A percentile compares a stretch with the other conserved stretches of the same genome.
Conservation (phyloP, 2,113 vertebrate genomes). For the Hepsetus odoe region DNA sequence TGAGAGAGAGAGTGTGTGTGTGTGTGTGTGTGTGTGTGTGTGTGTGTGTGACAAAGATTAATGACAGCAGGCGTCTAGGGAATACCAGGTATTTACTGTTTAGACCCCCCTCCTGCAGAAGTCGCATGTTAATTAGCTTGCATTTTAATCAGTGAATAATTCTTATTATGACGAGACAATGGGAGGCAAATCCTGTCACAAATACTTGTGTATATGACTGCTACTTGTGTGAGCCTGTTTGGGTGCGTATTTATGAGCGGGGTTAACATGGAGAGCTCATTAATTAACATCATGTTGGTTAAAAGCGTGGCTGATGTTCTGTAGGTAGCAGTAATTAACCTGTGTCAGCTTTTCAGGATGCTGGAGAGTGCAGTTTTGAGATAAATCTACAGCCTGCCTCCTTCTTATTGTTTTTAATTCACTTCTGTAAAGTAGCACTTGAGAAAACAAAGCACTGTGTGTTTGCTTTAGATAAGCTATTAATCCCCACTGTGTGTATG, state of each 20-base stretch:
- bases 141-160: constrained; percentile 37
- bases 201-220: constrained; percentile 25
- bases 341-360: constrained; percentile 61
- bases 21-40: constrained; percentile 4
- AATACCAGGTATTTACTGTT: background rate
- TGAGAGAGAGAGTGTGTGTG: too few species aligned
- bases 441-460: background rate
- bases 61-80: background rate
- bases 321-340: constrained; percentile 65
- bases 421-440: constrained; percentile 1
- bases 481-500: constrained; percentile 41
- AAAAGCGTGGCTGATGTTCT: constrained; percentile 61
- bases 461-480: constrained; percentile 27
- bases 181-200: constrained; percentile 52
- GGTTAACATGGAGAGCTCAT: constrained; percentile 46
- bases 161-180: constrained; percentile 24
- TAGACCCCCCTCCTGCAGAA: background rate
- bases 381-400: background rate
- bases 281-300: constrained; percentile 71
- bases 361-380: constrained; percentile 14
- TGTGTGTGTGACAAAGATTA: background rate
- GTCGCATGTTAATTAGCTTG: constrained; percentile 7
- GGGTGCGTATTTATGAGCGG: constrained; percentile 27
- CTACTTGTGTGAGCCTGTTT: constrained; percentile 13
- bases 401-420: constrained; percentile 1